Conservation (phyloP, 2,113 vertebrate species). For the Carettochelys insculpta region DNA sequence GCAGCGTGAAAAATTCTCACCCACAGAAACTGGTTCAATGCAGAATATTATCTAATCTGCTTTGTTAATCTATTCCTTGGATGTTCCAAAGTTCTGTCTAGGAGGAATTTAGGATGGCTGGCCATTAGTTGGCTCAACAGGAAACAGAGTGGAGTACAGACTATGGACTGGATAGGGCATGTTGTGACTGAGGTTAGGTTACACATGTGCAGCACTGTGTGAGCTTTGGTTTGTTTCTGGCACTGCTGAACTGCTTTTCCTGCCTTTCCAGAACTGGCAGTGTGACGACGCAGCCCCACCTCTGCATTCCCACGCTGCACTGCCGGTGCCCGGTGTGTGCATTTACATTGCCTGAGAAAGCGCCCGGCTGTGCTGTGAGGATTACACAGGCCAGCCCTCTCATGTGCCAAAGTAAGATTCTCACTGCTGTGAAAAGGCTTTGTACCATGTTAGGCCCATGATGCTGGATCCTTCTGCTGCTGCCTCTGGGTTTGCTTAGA, state of each 20-base stretch:
- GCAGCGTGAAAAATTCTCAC: not conserved
- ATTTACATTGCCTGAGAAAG: not conserved
- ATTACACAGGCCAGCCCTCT: not conserved
- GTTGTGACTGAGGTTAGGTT: not conserved
- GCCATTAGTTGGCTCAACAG: not conserved
- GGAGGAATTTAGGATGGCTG: not conserved
- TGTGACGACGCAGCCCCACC: not conserved
- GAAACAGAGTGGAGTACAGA: not conserved
- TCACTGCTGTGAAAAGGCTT: not conserved
- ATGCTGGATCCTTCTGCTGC: rapidly evolving
- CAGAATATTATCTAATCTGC: not conserved
- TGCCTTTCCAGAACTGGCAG: not conserved
- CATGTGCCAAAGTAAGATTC: not conserved
- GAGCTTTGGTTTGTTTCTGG: not conserved
- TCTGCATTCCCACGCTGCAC: not conserved
- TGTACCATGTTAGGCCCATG: not conserved
- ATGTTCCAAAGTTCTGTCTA: not conserved
- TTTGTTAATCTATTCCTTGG: not conserved
- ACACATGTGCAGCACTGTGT: not conserved
- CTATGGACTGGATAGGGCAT: not conserved
- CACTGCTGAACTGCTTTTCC: not conserved
- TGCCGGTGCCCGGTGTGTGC: rapidly evolving
- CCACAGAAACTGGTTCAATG: not conserved
- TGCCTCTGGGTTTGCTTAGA: rapidly evolving
- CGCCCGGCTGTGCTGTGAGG: not conserved